These are phyloP conservation scores for Sinodicranocentrus sp. DNA, from an alignment of 2,888 invertebrate genomes.

Conservation along the genomic window DNA sequence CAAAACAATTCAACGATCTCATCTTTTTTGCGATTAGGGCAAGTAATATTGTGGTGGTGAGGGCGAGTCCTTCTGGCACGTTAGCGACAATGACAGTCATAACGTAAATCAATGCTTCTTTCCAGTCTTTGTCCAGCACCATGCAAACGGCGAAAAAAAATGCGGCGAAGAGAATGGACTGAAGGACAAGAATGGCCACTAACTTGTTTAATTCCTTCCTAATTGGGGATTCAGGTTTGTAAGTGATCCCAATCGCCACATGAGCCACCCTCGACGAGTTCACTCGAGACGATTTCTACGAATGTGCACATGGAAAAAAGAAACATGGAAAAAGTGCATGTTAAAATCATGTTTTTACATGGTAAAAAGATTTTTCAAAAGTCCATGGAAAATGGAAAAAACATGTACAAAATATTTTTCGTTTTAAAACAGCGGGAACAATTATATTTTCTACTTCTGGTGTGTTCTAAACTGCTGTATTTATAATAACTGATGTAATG, in stretches of 20 bases:
- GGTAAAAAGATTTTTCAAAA: too few relatives aligned
- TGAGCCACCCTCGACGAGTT: conserved; percentile 56
- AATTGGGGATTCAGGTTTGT: conserved; percentile 54
- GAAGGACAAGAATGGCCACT: conserved; percentile 44
- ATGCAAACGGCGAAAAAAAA: conserved; percentile 48
- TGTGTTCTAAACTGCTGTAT: too few relatives aligned
- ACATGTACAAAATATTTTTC: too few relatives aligned
- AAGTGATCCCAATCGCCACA: conserved; percentile 28
- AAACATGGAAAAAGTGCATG: too few relatives aligned
- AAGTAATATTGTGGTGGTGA: conserved; percentile 72
- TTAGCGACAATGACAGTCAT: conserved; percentile 73
- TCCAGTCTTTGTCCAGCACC: conserved; percentile 44
- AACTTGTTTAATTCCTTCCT: conserved; percentile 54
- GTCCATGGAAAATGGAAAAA: too few relatives aligned
- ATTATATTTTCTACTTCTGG: too few relatives aligned
- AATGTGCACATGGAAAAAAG: too few relatives aligned
- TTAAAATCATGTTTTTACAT: too few relatives aligned
- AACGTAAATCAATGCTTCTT: conserved; percentile 53
- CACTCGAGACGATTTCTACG: too few relatives aligned
- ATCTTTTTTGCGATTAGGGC: conserved; percentile 70
- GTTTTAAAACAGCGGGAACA: too few relatives aligned
- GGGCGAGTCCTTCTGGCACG: conserved; percentile 72
- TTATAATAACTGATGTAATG: too few relatives aligned
- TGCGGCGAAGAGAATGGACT: conserved; percentile 52
- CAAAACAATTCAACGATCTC: conserved; percentile 64